Evolutionary conservation across 1,140 invertebrate genomes (phyloP).

Genomic region (Drosophila repletoides): DNA sequence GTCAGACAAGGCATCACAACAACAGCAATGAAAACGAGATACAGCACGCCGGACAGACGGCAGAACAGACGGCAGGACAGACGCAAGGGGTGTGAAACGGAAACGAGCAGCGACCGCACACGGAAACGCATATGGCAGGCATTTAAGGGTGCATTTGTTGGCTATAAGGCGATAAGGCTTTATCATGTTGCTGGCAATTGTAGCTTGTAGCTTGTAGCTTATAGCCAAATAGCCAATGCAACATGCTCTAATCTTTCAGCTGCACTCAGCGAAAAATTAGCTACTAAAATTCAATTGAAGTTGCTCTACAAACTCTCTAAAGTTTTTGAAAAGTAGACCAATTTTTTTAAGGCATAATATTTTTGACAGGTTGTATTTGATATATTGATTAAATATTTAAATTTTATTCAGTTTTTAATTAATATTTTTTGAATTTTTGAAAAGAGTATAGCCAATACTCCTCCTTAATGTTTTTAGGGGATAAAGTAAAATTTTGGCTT

Average conservation of each 20-base stretch:
- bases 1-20: constrained; percentile 73
- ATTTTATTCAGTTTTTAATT: too few relatives aligned
- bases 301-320: too few relatives aligned
- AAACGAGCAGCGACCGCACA: constrained; percentile 18
- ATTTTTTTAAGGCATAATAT: too few relatives aligned
- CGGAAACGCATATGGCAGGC: constrained; percentile 41
- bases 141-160: constrained; percentile 4
- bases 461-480: too few relatives aligned
- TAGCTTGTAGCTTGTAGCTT: constrained; percentile 32
- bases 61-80: constrained; percentile 29
- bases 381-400: too few relatives aligned
- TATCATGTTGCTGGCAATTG: constrained; percentile 30
- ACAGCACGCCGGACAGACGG: constrained; percentile 44
- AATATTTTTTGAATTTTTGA: neutral
- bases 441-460: too few relatives aligned
- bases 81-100: neutral
- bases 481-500: too few relatives aligned
- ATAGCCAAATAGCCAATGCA: constrained; percentile 11
- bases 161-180: constrained; percentile 31
- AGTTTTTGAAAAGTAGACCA: too few relatives aligned
- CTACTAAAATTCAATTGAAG: too few relatives aligned
- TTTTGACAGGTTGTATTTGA: too few relatives aligned
- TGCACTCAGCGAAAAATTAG: too few relatives aligned
- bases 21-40: constrained; percentile 44
- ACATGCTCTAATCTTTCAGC: constrained; percentile 33